Conservation (phyloP, 2,113 vertebrate species). For the Austrofundulus limnaeus region DNA sequence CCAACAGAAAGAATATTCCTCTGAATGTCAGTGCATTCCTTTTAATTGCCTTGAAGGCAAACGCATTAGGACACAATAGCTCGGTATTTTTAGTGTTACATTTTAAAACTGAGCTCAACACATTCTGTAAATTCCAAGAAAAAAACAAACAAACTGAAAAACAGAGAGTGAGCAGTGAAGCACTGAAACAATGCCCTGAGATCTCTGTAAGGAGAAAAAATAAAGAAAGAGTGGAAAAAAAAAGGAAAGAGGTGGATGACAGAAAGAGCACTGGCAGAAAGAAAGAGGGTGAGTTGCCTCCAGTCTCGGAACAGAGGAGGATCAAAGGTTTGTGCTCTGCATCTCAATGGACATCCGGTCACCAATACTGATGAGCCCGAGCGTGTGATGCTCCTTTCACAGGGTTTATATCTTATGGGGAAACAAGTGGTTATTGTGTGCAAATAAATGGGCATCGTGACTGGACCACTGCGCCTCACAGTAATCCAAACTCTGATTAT, state of each 20-base stretch:
- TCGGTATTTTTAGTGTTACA: not conserved
- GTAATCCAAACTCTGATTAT: not conserved
- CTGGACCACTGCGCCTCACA: constrained; percentile 2
- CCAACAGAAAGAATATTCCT: not conserved
- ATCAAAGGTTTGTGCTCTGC: constrained; percentile 79
- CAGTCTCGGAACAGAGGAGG: constrained; percentile 71
- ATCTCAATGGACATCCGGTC: constrained; percentile 75
- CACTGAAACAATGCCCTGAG: constrained; percentile 63
- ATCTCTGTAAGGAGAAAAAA: constrained; percentile 41
- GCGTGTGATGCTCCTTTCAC: constrained; percentile 67
- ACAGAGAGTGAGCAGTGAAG: constrained; percentile 53
- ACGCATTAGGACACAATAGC: not conserved
- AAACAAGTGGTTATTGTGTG: constrained; percentile 58
- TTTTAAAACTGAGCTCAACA: constrained; percentile 34
- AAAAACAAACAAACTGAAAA: constrained; percentile 37
- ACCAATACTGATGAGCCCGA: constrained; percentile 73
- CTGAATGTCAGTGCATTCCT: not conserved
- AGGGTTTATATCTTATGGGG: constrained; percentile 50
- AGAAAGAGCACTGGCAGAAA: constrained; percentile 49
- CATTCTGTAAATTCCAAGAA: constrained; percentile 49
- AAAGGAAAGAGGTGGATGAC: constrained; percentile 63
- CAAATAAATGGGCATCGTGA: constrained; percentile 30
- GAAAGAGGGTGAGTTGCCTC: constrained; percentile 61
- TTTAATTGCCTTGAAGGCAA: constrained; percentile 4
- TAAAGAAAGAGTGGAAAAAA: constrained; percentile 44